phyloP scores from a whole-genome alignment of 2,113 vertebrate species.

The Phaetusa simplex region DNA sequence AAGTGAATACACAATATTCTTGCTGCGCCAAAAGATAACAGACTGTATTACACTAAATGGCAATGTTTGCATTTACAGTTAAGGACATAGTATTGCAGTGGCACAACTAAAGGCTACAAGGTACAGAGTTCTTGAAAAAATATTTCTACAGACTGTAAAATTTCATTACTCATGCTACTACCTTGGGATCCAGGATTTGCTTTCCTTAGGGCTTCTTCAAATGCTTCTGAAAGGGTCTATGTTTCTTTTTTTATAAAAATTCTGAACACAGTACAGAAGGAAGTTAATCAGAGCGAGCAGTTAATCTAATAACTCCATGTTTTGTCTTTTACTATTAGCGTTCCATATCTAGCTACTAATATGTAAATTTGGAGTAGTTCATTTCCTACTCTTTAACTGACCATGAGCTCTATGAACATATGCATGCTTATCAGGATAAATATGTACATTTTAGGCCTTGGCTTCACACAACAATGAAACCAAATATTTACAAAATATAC shows the following conservation, averaged over 20 bases:
- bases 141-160: not conserved
- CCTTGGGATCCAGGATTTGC: not conserved
- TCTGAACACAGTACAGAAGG: not conserved
- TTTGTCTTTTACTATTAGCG: not conserved
- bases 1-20: not conserved
- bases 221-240: not conserved
- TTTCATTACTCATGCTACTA: not conserved
- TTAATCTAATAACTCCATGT: not conserved
- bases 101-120: not conserved
- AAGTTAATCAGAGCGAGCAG: not conserved
- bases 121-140: not conserved
- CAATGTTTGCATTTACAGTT: not conserved
- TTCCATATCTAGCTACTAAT: not conserved
- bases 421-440: constrained; percentile 16
- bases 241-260: not conserved
- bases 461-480: not conserved
- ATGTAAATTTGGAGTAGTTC: not conserved
- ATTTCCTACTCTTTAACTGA: not conserved
- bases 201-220: not conserved
- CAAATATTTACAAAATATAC: constrained; percentile 36
- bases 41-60: not conserved
- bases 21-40: not conserved
- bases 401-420: not conserved
- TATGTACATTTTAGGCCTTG: constrained; percentile 45
- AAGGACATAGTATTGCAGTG: not conserved